phyloP scores from a whole-genome alignment of 2,113 vertebrate genomes.

The Rhinogobius similis region DNA sequence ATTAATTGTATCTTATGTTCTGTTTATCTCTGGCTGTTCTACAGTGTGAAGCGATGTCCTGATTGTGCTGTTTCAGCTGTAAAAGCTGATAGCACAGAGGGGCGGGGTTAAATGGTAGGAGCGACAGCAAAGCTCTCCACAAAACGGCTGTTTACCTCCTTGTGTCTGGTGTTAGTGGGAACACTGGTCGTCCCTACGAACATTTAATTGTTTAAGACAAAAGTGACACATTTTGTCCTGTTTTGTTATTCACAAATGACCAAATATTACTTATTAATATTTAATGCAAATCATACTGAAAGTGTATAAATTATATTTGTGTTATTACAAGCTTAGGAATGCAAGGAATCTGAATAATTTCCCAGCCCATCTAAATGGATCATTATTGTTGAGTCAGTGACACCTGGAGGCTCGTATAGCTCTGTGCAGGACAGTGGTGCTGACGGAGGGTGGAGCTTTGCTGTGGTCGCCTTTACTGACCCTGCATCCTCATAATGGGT shows the following conservation, averaged over 20 bases:
- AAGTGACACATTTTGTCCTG: too few relatives aligned
- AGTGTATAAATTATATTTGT: neutral
- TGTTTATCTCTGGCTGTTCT: conserved; percentile 55
- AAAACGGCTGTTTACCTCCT: conserved; percentile 7
- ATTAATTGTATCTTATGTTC: neutral
- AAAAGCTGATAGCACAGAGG: conserved; percentile 30
- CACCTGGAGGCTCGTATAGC: conserved; percentile 24
- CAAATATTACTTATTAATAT: too few relatives aligned
- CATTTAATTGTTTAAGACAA: too few relatives aligned
- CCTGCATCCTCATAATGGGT: conserved; percentile 29
- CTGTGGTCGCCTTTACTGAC: conserved; percentile 25
- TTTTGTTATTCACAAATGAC: too few relatives aligned
- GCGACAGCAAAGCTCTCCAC: conserved; percentile 47
- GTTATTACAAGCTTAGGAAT: neutral
- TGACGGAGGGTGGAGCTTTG: conserved; percentile 35
- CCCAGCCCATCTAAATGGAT: neutral
- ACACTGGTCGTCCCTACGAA: too few relatives aligned
- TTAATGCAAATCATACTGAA: neutral
- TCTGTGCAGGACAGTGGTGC: conserved; percentile 38
- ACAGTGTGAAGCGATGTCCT: conserved; percentile 22
- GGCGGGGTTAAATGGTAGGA: conserved; percentile 15
- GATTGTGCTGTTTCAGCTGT: conserved; percentile 42
- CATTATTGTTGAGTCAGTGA: neutral
- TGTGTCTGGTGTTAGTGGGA: neutral
- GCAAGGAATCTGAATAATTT: too few relatives aligned